Evolutionary conservation across 2,888 invertebrate genomes (phyloP).

Genomic region (Trissolcus japonicus): DNA sequence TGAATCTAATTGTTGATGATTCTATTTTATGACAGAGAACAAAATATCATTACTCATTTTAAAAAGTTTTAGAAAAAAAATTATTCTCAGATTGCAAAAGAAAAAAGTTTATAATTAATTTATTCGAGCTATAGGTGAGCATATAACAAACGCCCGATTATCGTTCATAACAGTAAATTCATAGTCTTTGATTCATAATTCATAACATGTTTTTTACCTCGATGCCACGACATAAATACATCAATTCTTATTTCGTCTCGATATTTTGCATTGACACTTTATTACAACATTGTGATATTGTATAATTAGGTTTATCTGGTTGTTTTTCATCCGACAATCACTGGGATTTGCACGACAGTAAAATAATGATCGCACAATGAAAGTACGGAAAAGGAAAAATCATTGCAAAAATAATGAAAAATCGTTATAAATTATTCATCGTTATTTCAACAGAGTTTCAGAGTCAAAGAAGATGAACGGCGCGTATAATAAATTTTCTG

Average conservation of each 20-base stretch:
- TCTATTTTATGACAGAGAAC: no score
- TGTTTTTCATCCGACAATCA: constrained; percentile 31
- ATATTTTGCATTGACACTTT: constrained; percentile 36
- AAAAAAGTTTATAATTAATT: no score
- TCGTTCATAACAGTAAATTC: constrained; percentile 31
- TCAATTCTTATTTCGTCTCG: constrained; percentile 16
- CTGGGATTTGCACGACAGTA: constrained; percentile 12
- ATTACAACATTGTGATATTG: constrained; percentile 45
- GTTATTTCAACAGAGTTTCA: no score
- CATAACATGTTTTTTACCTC: constrained; percentile 23
- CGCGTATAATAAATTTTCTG: no score
- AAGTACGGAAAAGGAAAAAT: no score
- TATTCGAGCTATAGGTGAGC: no score
- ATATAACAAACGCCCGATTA: constrained; percentile 27
- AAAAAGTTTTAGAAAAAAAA: no score
- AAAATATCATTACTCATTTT: no score
- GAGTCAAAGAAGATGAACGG: no score
- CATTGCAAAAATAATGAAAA: no score
- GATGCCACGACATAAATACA: constrained; percentile 7
- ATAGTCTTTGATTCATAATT: constrained; percentile 37
- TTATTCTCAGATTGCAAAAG: no score
- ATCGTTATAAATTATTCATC: no score
- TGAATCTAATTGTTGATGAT: background rate
- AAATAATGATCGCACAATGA: background rate
- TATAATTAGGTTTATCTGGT: constrained; percentile 29